Base-by-base conservation (phyloP, 2,888 invertebrate species). In the Hoplodrina ambigua region DNA sequence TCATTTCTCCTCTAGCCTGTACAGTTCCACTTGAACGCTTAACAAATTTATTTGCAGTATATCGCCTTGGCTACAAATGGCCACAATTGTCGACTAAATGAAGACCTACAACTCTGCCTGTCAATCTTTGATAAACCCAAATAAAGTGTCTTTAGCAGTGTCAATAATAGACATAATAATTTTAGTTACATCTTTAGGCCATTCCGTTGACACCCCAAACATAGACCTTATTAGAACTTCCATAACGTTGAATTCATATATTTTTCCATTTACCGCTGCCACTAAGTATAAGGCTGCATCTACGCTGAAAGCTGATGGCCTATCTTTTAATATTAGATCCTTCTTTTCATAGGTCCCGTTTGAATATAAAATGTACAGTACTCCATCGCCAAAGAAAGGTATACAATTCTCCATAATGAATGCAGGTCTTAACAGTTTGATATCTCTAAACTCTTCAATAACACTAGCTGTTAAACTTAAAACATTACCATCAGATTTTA, bases 191-290 rank as follows among this genome's bases (percentile, higher is more conserved):
- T 92, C 91, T 54, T 72, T 86, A 0, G 91, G 88, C 86, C 86
- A 88, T 2, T 85, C 81, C 0, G 81, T 69, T 0, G 82, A 61
- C 0, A 86, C 72, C 0, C 90, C 88, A 73, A 93, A 94, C 90
- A 94, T 91, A 0, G 93, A 92, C 20, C 89, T 87, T 2, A 93
- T 62, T 8, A 94, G 57, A 0, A 90, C 85, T 30, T 94, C 94
- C 91, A 94, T 91, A 0, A 94, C 89, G 83, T 94, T 93, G 72
- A 91, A 93, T 60, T 94, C 94, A 66, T 92, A 94, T 67, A 94
- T 91, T 65, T 91, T 93, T 0, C 94, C 94, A 76, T 94, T 81
- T 4, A 91, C 54, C 1, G 94, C 93, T 2, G 90, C 90, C 1
- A 93, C 91, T 13, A 94, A 65, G 59, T 94, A 94, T 19, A 94